A percentile compares a stretch with the other conserved stretches of the same genome.
These are phyloP conservation scores for Cyclophora albipunctata DNA, from an alignment of 2,888 invertebrate genomes.

Conservation along the genomic window DNA sequence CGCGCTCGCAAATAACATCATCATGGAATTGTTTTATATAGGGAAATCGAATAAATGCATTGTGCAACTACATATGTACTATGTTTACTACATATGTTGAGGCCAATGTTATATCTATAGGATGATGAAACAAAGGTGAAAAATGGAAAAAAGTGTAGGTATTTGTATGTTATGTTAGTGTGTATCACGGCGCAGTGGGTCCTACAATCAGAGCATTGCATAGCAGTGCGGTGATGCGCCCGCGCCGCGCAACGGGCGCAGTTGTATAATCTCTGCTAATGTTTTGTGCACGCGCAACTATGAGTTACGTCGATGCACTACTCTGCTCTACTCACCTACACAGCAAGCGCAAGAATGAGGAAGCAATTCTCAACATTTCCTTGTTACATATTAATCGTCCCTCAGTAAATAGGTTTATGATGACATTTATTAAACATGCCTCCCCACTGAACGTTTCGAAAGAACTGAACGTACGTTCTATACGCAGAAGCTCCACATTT, in stretches of 20 bases:
- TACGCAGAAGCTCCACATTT: constrained; percentile 2
- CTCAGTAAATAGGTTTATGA: constrained; percentile 26
- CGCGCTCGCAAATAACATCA: constrained; percentile 13
- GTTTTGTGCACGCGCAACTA: constrained; percentile 30
- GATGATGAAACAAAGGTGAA: too few species aligned
- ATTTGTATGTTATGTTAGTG: too few species aligned
- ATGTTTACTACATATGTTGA: too few species aligned
- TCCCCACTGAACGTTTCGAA: constrained; percentile 4
- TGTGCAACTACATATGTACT: too few species aligned
- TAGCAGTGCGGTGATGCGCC: constrained; percentile 30
- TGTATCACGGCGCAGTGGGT: constrained; percentile 23
- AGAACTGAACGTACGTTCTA: background rate
- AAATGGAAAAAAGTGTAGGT: too few species aligned
- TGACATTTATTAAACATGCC: constrained; percentile 11
- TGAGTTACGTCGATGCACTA: constrained; percentile 46
- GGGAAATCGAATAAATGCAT: too few species aligned
- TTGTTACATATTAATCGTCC: constrained; percentile 56
- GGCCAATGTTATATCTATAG: too few species aligned
- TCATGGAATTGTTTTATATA: too few species aligned
- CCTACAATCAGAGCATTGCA: constrained; percentile 60
- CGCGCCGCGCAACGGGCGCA: background rate
- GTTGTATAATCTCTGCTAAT: constrained; percentile 46
- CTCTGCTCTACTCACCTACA: constrained; percentile 54
- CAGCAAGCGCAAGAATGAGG: constrained; percentile 58
- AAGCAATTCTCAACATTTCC: constrained; percentile 54